Conservation (phyloP, 2,888 invertebrate genomes). For the Dorcus parallelipipedus region DNA sequence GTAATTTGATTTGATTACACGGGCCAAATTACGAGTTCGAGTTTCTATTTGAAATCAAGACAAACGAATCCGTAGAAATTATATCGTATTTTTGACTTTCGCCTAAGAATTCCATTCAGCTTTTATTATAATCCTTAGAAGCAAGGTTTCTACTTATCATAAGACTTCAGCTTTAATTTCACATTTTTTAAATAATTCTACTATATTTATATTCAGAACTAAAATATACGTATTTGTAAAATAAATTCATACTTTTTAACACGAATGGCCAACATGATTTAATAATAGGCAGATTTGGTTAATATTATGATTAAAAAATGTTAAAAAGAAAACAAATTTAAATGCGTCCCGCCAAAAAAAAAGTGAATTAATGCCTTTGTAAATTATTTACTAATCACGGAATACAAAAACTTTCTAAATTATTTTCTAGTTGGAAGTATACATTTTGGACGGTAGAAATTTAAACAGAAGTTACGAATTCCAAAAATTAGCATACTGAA, state of each 20-base stretch:
- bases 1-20: too few species aligned
- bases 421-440: conserved; percentile 15
- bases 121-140: neutral
- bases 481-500: conserved; percentile 40
- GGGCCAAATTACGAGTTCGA: too few species aligned
- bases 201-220: too few species aligned
- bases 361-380: neutral
- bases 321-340: too few species aligned
- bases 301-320: too few species aligned
- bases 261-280: too few species aligned
- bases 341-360: too few species aligned
- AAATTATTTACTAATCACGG: neutral
- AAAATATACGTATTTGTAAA: too few species aligned
- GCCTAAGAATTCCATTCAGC: neutral
- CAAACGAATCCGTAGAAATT: neutral
- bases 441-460: conserved; percentile 17
- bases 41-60: neutral
- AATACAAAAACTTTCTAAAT: conserved; percentile 6
- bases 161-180: neutral
- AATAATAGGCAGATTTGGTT: too few species aligned
- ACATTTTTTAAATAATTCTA: neutral
- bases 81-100: neutral
- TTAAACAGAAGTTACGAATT: conserved; percentile 30
- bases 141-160: neutral
- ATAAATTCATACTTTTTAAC: too few species aligned